A percentile compares a stretch with the other conserved stretches of the same genome.
These are phyloP conservation scores for Horisme vitalbata DNA, from an alignment of 2,888 invertebrate genomes.

Conservation along the genomic window DNA sequence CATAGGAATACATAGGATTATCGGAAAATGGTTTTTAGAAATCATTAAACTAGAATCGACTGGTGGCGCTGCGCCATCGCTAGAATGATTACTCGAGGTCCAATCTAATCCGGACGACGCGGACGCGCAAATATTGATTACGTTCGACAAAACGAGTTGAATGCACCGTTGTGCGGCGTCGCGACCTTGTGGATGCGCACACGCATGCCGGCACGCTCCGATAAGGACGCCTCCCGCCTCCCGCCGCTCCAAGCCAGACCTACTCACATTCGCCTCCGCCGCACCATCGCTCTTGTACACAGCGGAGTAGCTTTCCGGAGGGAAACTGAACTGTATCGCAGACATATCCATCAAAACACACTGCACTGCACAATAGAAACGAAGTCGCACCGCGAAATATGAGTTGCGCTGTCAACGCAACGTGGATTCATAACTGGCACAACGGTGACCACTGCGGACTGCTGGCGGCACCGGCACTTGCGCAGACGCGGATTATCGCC, in stretches of 20 bases:
- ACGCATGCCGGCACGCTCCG: constrained; percentile 52
- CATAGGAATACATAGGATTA: background rate
- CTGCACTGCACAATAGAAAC: constrained; percentile 45
- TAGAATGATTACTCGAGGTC: constrained; percentile 2
- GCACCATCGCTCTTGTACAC: constrained; percentile 61
- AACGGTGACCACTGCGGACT: constrained; percentile 5
- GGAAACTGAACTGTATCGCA: constrained; percentile 63
- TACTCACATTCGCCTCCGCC: constrained; percentile 66
- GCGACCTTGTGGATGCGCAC: constrained; percentile 65
- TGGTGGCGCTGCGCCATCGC: background rate
- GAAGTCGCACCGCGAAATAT: constrained; percentile 44
- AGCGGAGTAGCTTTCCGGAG: constrained; percentile 73
- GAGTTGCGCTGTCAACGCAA: constrained; percentile 53
- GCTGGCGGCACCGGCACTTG: constrained; percentile 36
- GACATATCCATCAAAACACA: constrained; percentile 55
- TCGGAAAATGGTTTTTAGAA: background rate
- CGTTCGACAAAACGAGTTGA: constrained; percentile 60
- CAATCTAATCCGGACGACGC: constrained; percentile 22
- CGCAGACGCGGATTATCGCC: constrained; percentile 62
- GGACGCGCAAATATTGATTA: constrained; percentile 42
- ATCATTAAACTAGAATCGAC: constrained; percentile 2
- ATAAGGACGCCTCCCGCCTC: constrained; percentile 48
- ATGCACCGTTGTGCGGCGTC: constrained; percentile 60
- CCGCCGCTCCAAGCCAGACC: constrained; percentile 42
- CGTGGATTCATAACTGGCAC: constrained; percentile 39